Conservation (phyloP, 2,797 vertebrate genomes). For the Crenuchus spilurus region DNA sequence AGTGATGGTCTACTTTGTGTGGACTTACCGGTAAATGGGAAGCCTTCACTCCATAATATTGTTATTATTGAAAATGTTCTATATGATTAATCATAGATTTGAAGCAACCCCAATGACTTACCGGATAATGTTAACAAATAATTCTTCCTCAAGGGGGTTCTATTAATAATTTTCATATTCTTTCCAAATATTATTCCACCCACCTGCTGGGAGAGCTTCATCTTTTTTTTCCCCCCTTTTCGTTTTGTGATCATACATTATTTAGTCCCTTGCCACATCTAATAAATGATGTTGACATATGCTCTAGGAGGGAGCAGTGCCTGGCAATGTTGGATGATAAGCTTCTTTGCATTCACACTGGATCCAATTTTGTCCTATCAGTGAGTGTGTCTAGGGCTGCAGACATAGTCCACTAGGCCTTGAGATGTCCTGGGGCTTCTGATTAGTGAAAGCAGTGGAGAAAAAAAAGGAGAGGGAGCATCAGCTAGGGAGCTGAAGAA, state of each 20-base stretch:
- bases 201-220: slow-evolving; percentile 79
- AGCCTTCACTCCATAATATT: slow-evolving; percentile 61
- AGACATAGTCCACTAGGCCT: slow-evolving; percentile 76
- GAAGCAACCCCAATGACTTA: slow-evolving; percentile 74
- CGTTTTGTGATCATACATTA: slow-evolving; percentile 85
- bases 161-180: slow-evolving; percentile 84
- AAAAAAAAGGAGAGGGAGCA: slow-evolving; percentile 38
- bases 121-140: slow-evolving; percentile 82
- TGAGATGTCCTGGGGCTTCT: slow-evolving; percentile 77
- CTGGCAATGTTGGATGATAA: slow-evolving; percentile 82
- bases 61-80: slow-evolving; percentile 72
- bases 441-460: slow-evolving; percentile 73
- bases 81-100: slow-evolving; percentile 78
- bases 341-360: slow-evolving; percentile 84
- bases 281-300: slow-evolving; percentile 88
- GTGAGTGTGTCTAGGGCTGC: slow-evolving; percentile 74
- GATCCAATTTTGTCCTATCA: slow-evolving; percentile 86
- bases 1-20: slow-evolving; percentile 60
- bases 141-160: slow-evolving; percentile 76
- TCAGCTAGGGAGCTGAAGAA: slow-evolving; percentile 52
- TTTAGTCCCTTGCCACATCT: slow-evolving; percentile 85
- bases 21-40: slow-evolving; percentile 61
- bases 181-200: slow-evolving; percentile 82
- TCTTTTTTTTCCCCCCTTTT: slow-evolving; percentile 53
- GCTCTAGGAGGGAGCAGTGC: slow-evolving; percentile 81